Conservation (phyloP, 2,888 invertebrate species). For the Lydus trimaculatus region DNA sequence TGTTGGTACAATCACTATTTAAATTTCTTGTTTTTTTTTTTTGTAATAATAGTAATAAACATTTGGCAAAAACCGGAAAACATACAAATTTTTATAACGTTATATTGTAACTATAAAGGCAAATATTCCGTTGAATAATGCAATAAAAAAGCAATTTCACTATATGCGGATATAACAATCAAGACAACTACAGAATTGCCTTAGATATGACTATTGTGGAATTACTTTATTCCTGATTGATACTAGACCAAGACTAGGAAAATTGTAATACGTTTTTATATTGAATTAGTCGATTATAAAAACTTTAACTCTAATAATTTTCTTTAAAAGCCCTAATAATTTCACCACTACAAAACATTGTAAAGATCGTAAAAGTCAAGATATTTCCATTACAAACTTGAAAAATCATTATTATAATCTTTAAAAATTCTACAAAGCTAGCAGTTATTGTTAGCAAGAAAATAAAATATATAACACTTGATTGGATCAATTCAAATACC, state of each 20-base stretch:
- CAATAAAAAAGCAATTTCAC: conserved; percentile 42
- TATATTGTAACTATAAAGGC: conserved; percentile 38
- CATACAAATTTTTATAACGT: conserved; percentile 40
- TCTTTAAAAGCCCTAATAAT: not conserved
- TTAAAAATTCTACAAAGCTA: not conserved
- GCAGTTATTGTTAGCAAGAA: not conserved
- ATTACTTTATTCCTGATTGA: not conserved
- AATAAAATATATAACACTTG: not conserved
- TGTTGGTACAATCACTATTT: no score
- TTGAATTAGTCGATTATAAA: not conserved
- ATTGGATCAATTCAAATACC: not conserved
- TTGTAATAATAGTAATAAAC: not conserved
- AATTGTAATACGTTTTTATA: not conserved
- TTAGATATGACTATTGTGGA: not conserved
- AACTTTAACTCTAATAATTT: not conserved
- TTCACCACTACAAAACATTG: not conserved
- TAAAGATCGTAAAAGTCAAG: not conserved
- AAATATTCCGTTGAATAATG: conserved; percentile 43
- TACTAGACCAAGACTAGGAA: not conserved
- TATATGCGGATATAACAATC: conserved; percentile 25
- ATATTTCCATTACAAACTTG: not conserved
- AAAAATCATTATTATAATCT: not conserved
- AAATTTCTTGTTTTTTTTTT: no score
- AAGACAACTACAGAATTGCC: conserved; percentile 28
- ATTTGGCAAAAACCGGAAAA: conserved; percentile 15